Percentiles rank a stretch among this genome's conserved stretches.
These are phyloP conservation scores for Hafferia zeledoni DNA, from an alignment of 2,797 vertebrate species.

Conservation along the genomic window DNA sequence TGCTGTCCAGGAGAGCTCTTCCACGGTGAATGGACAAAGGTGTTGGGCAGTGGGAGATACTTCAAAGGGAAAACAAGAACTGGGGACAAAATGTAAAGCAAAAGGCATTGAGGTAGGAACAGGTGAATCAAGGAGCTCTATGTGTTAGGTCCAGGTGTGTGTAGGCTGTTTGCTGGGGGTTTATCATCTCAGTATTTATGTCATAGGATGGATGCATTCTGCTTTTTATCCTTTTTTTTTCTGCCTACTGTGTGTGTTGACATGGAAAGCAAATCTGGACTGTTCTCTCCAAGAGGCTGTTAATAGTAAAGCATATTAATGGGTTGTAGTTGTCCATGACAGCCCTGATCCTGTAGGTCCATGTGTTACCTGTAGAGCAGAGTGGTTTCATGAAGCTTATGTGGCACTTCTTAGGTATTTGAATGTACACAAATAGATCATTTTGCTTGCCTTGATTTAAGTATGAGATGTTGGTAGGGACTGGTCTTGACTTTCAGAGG, in stretches of 20 bases:
- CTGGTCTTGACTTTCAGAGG: background rate
- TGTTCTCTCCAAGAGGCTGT: background rate
- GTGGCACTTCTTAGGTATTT: background rate
- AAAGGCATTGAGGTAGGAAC: background rate
- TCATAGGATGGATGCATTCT: background rate
- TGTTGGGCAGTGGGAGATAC: background rate
- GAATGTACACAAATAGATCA: fast-evolving
- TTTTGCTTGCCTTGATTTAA: background rate
- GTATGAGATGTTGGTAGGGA: background rate
- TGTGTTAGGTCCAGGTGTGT: background rate
- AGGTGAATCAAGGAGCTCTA: background rate
- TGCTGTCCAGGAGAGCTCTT: fast-evolving
- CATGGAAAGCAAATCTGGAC: background rate
- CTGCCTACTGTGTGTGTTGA: background rate
- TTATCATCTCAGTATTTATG: background rate
- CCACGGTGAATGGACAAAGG: background rate
- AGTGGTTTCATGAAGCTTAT: fast-evolving
- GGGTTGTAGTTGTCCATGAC: background rate
- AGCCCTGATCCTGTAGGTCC: background rate
- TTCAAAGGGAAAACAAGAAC: background rate
- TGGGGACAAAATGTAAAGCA: background rate
- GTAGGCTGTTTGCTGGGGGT: background rate
- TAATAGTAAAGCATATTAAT: background rate
- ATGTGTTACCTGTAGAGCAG: background rate
- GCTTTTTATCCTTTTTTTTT: background rate